Evolutionary conservation across 2,113 vertebrate species (phyloP).

Genomic region (Chlorodrepanis virens): DNA sequence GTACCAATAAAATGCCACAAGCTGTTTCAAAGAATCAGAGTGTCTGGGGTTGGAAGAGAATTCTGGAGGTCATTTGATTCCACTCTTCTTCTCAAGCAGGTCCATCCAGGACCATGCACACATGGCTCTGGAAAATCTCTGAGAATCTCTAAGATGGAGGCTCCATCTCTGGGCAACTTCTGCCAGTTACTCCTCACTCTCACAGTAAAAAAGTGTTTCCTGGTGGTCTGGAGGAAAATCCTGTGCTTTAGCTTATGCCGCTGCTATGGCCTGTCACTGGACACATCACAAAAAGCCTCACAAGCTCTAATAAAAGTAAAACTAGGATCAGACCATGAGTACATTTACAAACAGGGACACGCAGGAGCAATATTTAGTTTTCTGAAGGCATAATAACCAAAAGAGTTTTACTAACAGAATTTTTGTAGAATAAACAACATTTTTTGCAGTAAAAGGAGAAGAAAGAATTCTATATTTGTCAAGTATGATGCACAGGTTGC

Average conservation of each 20-base stretch:
- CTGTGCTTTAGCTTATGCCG: not conserved
- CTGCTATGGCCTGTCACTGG: not conserved
- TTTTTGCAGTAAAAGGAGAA: not conserved
- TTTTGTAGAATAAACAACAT: not conserved
- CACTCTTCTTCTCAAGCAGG: rapidly evolving
- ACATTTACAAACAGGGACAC: not conserved
- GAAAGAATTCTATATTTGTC: not conserved
- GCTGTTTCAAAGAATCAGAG: not conserved
- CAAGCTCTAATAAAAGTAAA: not conserved
- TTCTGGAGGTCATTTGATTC: not conserved
- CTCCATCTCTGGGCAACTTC: not conserved
- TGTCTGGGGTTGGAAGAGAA: not conserved
- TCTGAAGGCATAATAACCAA: not conserved
- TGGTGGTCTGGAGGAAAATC: not conserved
- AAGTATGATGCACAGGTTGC: not conserved
- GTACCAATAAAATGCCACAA: not conserved
- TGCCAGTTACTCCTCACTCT: not conserved
- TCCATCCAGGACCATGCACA: no score
- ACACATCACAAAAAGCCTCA: not conserved
- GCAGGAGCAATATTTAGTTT: not conserved
- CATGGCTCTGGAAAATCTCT: not conserved
- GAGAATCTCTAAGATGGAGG: not conserved
- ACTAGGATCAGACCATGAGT: not conserved
- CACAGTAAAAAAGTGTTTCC: not conserved
- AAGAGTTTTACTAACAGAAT: not conserved